Base-by-base conservation (phyloP, 2,888 invertebrate genomes). In the Lamproptera curius region DNA sequence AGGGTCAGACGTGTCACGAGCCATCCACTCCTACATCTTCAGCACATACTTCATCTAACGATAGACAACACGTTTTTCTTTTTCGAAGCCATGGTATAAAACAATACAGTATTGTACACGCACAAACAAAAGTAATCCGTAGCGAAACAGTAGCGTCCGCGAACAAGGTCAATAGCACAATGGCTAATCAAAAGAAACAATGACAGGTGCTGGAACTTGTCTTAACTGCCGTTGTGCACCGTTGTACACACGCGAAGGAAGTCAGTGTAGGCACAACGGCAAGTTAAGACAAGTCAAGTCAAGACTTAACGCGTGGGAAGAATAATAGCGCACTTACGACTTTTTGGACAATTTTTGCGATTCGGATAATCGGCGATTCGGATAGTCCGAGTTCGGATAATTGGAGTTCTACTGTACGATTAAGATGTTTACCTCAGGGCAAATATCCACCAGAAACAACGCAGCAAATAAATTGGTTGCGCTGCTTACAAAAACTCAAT, bases 91-190 rank as follows among this genome's bases (percentile, higher is more conserved):
- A 51, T 51, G 51, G 47, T 51, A 51, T 47, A 51, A 51, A 51
- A 47, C 51, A 51, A 51, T 47, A 42, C 42, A 42, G 42, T 42
- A 42, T 42, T 42, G 42, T 42, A 42, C 49, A 52, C 52, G 49
- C 52, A 52, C 46, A 52, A 52, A 52, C 52, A 52, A 52, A 52
- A 52, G 52, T 49, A 52, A 52, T 48, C 52, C 49, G 49, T 52
- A 52, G 52, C 52, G 23, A 23, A 23, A 23, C 5, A 23, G 23
- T 23, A 23, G 23, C 23, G 23, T 23, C 23, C 23, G 4, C 23
- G 23, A 23, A 8, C 23, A 52, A 53, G 50, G 53, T 53, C 51
- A 51, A 51, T 46, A 51, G 47, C 51, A 51, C 51, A 51, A 42
- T 52, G 52, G 46, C 52, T 52, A 52, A 52, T 52, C 49, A 52